Evolutionary conservation across 1,140 invertebrate species (phyloP).

Genomic region (Drosophila chauvacae): DNA sequence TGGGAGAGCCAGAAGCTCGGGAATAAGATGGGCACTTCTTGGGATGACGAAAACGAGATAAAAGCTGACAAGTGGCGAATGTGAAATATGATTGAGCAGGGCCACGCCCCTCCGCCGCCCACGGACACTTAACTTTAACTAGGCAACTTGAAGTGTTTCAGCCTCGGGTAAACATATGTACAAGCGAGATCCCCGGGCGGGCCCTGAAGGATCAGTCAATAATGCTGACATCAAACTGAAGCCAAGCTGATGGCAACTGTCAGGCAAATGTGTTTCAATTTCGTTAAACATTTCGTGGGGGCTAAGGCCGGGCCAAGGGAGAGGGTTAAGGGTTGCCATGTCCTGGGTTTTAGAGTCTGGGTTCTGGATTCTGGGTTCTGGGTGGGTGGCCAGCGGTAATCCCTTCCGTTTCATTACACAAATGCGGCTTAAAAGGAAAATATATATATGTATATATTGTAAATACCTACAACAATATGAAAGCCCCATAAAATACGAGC

Average conservation of each 20-base stretch:
- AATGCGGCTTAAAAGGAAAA: slow-evolving; percentile 70
- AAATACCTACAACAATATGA: slow-evolving; percentile 52
- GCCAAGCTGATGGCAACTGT: slow-evolving; percentile 72
- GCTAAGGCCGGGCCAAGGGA: slow-evolving; percentile 8
- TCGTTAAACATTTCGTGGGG: slow-evolving; percentile 48
- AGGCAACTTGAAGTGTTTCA: slow-evolving; percentile 66
- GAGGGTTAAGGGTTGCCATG: slow-evolving; percentile 32
- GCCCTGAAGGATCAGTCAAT: slow-evolving; percentile 75
- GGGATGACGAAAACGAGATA: slow-evolving; percentile 50
- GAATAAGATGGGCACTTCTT: slow-evolving; percentile 48
- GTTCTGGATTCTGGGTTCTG: not conserved
- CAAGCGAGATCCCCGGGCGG: slow-evolving; percentile 20
- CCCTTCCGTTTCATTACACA: slow-evolving; percentile 75
- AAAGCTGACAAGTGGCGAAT: slow-evolving; percentile 73
- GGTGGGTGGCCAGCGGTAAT: slow-evolving; percentile 53
- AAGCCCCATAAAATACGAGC: slow-evolving; percentile 46
- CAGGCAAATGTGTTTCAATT: slow-evolving; percentile 71
- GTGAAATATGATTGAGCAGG: slow-evolving; percentile 64
- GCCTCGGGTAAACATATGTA: slow-evolving; percentile 65
- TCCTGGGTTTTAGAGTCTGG: not conserved
- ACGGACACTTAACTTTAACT: slow-evolving; percentile 48
- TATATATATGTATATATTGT: slow-evolving; percentile 48
- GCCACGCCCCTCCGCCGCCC: slow-evolving; percentile 24
- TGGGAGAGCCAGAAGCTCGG: not conserved
- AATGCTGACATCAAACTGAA: slow-evolving; percentile 75